Conservation (phyloP, 2,888 invertebrate genomes). For the Hemistola chrysoprasaria region DNA sequence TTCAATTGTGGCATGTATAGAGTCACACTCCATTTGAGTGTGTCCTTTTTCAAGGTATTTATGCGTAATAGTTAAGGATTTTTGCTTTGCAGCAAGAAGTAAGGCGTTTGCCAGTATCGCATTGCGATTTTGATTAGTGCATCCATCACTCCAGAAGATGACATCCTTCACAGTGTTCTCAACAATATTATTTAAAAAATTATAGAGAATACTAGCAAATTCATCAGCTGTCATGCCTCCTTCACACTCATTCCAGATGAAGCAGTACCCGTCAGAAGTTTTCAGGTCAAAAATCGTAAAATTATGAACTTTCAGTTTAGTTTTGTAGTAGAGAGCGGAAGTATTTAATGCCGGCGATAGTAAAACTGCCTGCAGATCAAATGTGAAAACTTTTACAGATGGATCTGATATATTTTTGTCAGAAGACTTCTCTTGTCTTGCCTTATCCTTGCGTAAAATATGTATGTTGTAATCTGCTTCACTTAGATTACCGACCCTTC, state of each 20-base stretch:
- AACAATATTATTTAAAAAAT: conserved; percentile 19
- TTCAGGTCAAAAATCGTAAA: conserved; percentile 17
- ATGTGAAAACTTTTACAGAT: conserved; percentile 7
- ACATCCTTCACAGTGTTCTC: conserved; percentile 14
- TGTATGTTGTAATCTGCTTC: conserved; percentile 2
- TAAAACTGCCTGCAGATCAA: conserved; percentile 17
- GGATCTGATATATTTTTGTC: background rate
- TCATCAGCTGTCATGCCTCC: conserved; percentile 19
- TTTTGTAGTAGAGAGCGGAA: conserved; percentile 19
- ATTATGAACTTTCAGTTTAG: conserved; percentile 18
- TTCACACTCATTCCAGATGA: conserved; percentile 19
- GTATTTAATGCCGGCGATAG: conserved; percentile 17
- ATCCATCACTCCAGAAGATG: conserved; percentile 15
- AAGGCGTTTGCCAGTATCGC: conserved; percentile 15
- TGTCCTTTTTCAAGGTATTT: conserved; percentile 29
- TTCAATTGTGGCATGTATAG: conserved; percentile 46
- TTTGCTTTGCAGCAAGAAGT: conserved; percentile 13
- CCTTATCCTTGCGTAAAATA: conserved; percentile 1
- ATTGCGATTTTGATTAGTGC: conserved; percentile 14
- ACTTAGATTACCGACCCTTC: conserved; percentile 2
- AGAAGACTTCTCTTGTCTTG: background rate
- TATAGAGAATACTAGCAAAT: conserved; percentile 17
- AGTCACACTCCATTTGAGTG: conserved; percentile 36
- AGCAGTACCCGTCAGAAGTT: conserved; percentile 17
- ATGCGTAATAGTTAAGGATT: conserved; percentile 18